Conservation (phyloP, 2,797 vertebrate genomes). For the Dicrostonyx torquatus region DNA sequence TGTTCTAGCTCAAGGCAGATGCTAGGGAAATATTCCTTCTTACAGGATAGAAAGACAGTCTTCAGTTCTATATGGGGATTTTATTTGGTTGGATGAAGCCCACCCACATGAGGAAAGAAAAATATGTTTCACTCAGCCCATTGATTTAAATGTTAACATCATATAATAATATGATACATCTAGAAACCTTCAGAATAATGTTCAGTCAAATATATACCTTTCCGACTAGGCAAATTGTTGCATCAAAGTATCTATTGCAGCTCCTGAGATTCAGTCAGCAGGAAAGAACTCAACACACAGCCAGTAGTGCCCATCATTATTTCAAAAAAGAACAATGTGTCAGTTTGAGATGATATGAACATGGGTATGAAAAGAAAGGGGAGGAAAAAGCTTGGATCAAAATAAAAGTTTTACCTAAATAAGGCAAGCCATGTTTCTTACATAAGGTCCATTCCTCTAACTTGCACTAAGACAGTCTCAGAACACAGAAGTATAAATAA, state of each 20-base stretch:
- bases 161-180: not conserved
- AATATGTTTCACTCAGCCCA: not conserved
- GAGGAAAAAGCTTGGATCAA: not conserved
- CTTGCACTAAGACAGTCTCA: not conserved
- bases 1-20: not conserved
- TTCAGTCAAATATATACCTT: not conserved
- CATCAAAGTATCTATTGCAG: not conserved
- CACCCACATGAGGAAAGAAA: not conserved
- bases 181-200: not conserved
- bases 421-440: slow-evolving; percentile 1
- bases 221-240: not conserved
- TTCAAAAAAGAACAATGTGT: not conserved
- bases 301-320: not conserved
- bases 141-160: not conserved
- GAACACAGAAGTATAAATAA: not conserved
- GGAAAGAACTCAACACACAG: not conserved
- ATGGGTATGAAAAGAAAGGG: not conserved
- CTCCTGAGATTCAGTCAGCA: not conserved
- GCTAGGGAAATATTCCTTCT: not conserved
- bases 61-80: not conserved
- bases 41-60: not conserved
- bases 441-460: not conserved
- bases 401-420: not conserved
- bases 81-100: not conserved
- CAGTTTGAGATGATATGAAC: not conserved